Evolutionary conservation across 2,113 vertebrate species (phyloP).

Genomic region (Helogale parvula): DNA sequence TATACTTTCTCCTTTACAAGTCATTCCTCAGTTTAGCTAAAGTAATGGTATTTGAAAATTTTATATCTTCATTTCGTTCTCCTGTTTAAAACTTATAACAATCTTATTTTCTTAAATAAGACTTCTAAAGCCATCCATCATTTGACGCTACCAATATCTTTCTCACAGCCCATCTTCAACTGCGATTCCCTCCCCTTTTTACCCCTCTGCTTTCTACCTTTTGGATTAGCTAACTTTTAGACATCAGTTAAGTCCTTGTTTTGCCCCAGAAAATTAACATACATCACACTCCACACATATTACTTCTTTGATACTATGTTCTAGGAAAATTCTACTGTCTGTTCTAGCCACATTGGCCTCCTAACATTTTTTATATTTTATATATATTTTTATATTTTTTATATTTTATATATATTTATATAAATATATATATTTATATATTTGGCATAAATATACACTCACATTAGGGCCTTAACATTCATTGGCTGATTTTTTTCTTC

Average conservation of each 20-base stretch:
- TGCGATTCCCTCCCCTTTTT: neutral
- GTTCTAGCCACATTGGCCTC: rapidly evolving
- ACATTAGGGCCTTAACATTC: neutral
- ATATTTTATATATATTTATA: no score
- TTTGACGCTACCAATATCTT: neutral
- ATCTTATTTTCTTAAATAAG: neutral
- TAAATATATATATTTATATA: no score
- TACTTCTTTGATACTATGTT: neutral
- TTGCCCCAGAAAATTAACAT: neutral
- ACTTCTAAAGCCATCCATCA: neutral
- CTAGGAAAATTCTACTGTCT: neutral
- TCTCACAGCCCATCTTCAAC: neutral
- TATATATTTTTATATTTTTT: no score
- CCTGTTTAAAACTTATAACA: neutral
- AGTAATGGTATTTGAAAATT: neutral
- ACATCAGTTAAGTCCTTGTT: neutral
- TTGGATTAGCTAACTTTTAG: neutral
- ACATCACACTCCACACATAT: neutral
- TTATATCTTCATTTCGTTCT: neutral
- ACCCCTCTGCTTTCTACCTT: neutral
- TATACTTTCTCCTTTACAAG: neutral
- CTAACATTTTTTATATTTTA: no score
- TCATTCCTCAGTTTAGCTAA: neutral
- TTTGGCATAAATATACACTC: no score
- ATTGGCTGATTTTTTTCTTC: neutral